A percentile compares a stretch with the other conserved stretches of the same genome.
Evolutionary conservation across 2,888 invertebrate species (phyloP).

Genomic region (Brenthis daphne): DNA sequence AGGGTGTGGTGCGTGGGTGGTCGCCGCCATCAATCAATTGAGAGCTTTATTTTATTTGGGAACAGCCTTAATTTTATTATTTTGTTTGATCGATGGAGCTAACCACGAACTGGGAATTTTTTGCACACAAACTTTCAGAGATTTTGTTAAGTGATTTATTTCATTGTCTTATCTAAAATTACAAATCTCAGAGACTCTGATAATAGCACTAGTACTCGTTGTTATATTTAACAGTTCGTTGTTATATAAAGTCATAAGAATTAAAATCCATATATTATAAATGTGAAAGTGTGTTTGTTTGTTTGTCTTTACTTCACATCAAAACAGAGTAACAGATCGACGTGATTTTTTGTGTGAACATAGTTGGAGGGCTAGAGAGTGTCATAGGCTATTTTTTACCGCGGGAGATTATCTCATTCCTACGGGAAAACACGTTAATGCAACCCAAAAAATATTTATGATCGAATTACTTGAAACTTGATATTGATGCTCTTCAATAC

Average conservation of each 20-base stretch:
- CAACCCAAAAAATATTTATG: no score
- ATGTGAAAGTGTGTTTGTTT: no score
- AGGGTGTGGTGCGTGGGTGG: not conserved
- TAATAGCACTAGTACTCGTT: not conserved
- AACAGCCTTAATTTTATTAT: conserved; percentile 47
- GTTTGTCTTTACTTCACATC: no score
- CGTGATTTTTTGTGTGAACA: no score
- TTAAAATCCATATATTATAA: no score
- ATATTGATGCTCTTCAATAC: no score
- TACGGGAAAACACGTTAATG: no score
- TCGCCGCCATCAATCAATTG: conserved; percentile 43
- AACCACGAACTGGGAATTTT: conserved; percentile 22
- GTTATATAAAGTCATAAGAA: not conserved
- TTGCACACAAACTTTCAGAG: conserved; percentile 18
- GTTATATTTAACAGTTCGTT: not conserved
- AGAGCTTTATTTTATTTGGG: conserved; percentile 45
- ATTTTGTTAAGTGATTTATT: conserved; percentile 34
- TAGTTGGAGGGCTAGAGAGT: no score
- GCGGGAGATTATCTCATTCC: no score
- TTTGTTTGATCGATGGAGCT: conserved; percentile 45
- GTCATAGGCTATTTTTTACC: no score
- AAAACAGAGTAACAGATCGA: no score
- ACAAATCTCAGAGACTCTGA: conserved; percentile 8
- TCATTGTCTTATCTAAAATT: conserved; percentile 20
- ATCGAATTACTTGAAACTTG: no score